Conservation (phyloP, 2,113 vertebrate species). For the Hyperopisus bebe region DNA sequence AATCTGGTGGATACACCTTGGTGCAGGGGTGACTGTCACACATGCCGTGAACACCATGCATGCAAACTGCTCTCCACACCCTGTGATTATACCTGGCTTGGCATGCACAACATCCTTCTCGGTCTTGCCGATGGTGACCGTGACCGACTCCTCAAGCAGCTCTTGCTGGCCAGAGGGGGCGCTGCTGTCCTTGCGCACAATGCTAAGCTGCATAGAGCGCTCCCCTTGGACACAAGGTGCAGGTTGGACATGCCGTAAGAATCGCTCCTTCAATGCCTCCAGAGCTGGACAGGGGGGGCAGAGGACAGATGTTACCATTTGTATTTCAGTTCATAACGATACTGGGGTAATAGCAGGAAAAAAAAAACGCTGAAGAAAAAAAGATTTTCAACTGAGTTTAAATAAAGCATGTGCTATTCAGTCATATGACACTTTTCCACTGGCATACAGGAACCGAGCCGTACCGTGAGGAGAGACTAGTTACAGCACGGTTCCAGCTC, state of each 20-base stretch:
- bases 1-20: neutral
- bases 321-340: neutral
- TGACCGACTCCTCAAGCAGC: slow-evolving; percentile 66
- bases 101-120: slow-evolving; percentile 50
- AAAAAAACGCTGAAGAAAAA: neutral
- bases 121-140: slow-evolving; percentile 68
- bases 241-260: slow-evolving; percentile 72
- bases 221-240: slow-evolving; percentile 49
- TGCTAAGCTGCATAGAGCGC: slow-evolving; percentile 64
- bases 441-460: neutral
- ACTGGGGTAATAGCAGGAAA: neutral
- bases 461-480: neutral
- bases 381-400: neutral
- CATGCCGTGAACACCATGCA: neutral
- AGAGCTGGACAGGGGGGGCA: slow-evolving; percentile 59
- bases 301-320: neutral
- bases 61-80: neutral
- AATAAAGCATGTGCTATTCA: neutral
- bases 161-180: slow-evolving; percentile 73
- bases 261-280: slow-evolving; percentile 82
- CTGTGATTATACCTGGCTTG: slow-evolving; percentile 71
- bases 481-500: neutral
- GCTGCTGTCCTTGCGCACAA: slow-evolving; percentile 72
- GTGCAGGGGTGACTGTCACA: neutral
- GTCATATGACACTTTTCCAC: neutral